Base-by-base conservation (phyloP, 2,113 vertebrate genomes). In the Octodon degus region DNA sequence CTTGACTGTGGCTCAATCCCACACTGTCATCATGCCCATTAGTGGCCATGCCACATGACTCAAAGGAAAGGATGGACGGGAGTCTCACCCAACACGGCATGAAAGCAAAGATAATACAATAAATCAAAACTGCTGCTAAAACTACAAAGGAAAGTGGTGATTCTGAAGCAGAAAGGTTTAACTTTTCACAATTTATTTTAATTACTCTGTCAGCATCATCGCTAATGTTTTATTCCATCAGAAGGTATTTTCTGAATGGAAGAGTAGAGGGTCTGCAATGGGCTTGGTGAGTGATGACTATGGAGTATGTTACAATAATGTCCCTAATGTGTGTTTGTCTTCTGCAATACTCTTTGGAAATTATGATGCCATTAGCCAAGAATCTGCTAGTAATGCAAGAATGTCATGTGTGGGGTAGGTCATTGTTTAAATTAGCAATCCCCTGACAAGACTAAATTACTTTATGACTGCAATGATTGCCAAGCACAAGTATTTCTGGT, bases 341-440 rank as follows among this genome's bases (percentile, higher is more conserved):
- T 93, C 94, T 88, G 91, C 89, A 93, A 91, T 94, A 81, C n/a
- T 30, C 87, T 74, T 88, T 93, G 95, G 93, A 97, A 97, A 97
- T 94, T 93, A 89, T 94, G 97, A 96, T 93, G 65, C 74, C 89
- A 90, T 94, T 93, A 65, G 55, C 55, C 50, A 96, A 95, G 94
- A 97, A 97, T 97, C 91, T 96, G 90, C 92, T 90, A 72, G 81
- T 86, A 77, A 86, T 60, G 90, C 70, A 96, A 90, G 79, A 97
- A 95, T 94, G 92, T 85, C 94, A 79, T 94, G 92, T 93, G 43
- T 94, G 60, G 92, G 90, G 93, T 85, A 93, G 90, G 82, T 94
- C 97, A 96, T 96, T 97, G 97, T 97, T 97, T 96, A 97, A 96
- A 97, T 97, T 97, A 97, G 88, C 93, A 94, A 86, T 85, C 95